Evolutionary conservation across 2,113 vertebrate species (phyloP).

Genomic region (Ceyx melanurus): DNA sequence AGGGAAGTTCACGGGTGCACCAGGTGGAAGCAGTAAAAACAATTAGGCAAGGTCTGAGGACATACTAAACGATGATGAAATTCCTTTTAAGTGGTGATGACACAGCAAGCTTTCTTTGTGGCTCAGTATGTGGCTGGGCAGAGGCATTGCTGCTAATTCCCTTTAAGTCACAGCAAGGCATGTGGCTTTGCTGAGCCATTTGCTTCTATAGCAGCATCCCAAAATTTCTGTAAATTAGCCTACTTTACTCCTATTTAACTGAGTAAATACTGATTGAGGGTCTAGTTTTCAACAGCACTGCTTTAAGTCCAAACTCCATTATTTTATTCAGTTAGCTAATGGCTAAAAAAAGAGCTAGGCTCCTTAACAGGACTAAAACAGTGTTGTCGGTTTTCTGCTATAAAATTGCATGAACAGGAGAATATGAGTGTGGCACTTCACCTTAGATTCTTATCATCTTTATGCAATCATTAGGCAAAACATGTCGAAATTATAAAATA

Average conservation of each 20-base stretch:
- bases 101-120: not conserved
- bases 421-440: not conserved
- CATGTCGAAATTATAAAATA: not conserved
- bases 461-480: not conserved
- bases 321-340: not conserved
- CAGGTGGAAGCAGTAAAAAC: not conserved
- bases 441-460: not conserved
- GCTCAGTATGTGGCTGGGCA: not conserved
- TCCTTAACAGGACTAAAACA: not conserved
- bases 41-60: not conserved
- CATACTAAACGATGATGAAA: not conserved
- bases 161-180: not conserved
- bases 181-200: not conserved
- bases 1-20: not conserved
- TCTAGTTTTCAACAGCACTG: not conserved
- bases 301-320: not conserved
- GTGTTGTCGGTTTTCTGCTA: not conserved
- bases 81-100: not conserved
- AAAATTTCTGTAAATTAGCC: not conserved
- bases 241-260: not conserved
- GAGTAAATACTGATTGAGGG: not conserved
- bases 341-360: not conserved
- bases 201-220: not conserved
- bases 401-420: not conserved
- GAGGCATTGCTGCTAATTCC: not conserved